Base-by-base conservation (phyloP, 2,797 vertebrate genomes). In the Neosilurus hyrtlii region DNA sequence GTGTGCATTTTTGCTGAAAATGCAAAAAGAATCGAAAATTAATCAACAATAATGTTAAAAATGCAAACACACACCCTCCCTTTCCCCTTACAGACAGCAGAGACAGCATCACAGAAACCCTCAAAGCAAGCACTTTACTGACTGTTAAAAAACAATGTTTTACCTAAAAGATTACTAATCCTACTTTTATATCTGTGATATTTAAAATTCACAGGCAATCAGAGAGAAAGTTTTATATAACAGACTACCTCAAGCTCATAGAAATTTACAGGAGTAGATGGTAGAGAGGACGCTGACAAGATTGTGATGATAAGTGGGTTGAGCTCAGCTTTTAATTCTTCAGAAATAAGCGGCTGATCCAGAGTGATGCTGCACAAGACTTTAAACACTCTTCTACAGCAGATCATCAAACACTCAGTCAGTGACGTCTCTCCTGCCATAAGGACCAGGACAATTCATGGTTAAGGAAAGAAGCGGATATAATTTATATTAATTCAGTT, bases 291-390 rank as follows among this genome's bases (percentile, higher is more conserved):
- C 30, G 92, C 93, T 4, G 94, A 94, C 51, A 89, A 80, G 82
- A 97, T 92, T 37, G 88, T 95, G 89, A 98, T 94, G 85, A 93
- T 87, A 86, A 97, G 68, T 1, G 96, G 96, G 77, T 97, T 98
- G 26, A 97, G 91, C 57, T 96, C 94, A 59, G 16, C 85, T 86
- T 87, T 94, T 51, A 96, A 91, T 82, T 94, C 88, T 24, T 96
- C 93, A 0, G 93, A 95, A 79, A 97, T 89, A 51, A 98, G 89
- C 0, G 93, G 92, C n/a, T 85, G 85, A 83, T 96, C 92, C 72
- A 95, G 86, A 76, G 90, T 90, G 61, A 97, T 90, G 72, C 89
- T 92, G 86, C 93, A 86, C 61, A 95, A 90, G 82, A 91, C 92
- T 77, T 96, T 94, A 73, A 87, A 82, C 72, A 96, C 70, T 43